phyloP scores from a whole-genome alignment of 1,140 invertebrate genomes.

The Drosophila azteca region DNA sequence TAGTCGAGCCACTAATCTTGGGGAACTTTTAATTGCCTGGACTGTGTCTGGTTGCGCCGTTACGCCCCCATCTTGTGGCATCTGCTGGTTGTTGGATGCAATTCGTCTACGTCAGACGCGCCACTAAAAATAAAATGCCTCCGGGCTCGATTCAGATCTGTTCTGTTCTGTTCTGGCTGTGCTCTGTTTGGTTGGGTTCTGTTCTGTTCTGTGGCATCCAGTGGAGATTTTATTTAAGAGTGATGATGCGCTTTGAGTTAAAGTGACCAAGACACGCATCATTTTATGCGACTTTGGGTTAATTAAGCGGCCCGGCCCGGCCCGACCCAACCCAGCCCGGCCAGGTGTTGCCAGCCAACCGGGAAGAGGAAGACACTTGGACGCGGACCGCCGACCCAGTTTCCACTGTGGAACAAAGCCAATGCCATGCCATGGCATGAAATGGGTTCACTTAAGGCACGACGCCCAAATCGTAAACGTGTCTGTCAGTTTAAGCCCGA shows the following conservation, averaged over 20 bases:
- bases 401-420: constrained; percentile 48
- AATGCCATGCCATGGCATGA: constrained; percentile 36
- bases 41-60: constrained; percentile 33
- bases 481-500: constrained; percentile 68
- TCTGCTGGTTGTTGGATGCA: constrained; percentile 41
- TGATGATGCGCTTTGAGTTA: constrained; percentile 50
- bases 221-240: constrained; percentile 47
- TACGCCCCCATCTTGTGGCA: constrained; percentile 41
- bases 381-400: constrained; percentile 27
- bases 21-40: constrained; percentile 51
- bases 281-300: constrained; percentile 62
- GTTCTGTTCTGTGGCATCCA: constrained; percentile 10
- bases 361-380: neutral
- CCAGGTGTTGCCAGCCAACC: constrained; percentile 51
- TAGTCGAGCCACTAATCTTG: neutral
- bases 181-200: neutral
- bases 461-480: constrained; percentile 59
- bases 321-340: constrained; percentile 36
- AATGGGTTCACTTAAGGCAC: constrained; percentile 55
- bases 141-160: constrained; percentile 26
- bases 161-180: neutral
- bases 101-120: constrained; percentile 71
- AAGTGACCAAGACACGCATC: constrained; percentile 67
- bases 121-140: constrained; percentile 48
- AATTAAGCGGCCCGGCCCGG: constrained; percentile 53